These are phyloP conservation scores for Willisornis vidua DNA, from an alignment of 2,113 vertebrate genomes.

Conservation along the genomic window DNA sequence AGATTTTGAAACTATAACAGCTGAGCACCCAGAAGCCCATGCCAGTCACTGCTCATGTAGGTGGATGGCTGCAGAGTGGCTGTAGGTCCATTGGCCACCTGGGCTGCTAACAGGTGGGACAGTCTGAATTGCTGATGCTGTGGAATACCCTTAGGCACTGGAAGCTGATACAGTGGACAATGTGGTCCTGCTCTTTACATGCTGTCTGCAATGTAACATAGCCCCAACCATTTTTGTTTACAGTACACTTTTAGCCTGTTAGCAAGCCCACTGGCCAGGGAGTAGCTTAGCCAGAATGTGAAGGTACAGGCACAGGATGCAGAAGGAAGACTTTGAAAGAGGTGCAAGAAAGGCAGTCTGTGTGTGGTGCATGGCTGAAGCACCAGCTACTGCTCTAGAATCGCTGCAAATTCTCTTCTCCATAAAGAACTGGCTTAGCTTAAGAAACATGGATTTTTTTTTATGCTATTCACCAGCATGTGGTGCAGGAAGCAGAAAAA, in stretches of 20 bases:
- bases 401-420: rapidly evolving
- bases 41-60: background rate
- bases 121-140: background rate
- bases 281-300: background rate
- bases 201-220: background rate
- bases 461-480: background rate
- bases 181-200: background rate
- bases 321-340: background rate
- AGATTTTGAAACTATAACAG: too few species aligned
- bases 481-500: background rate
- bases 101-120: background rate
- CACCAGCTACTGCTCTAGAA: background rate
- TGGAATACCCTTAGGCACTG: background rate
- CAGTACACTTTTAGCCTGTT: background rate
- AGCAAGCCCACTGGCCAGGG: background rate
- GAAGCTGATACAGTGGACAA: background rate
- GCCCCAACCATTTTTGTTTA: background rate
- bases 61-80: rapidly evolving
- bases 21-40: background rate
- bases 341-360: background rate
- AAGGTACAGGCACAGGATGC: background rate
- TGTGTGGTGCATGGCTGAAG: rapidly evolving
- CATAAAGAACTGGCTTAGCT: background rate
- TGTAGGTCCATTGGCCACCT: background rate
- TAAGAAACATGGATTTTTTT: background rate